Evolutionary conservation across 2,797 vertebrate species (phyloP), one percentile per base, ranked within the genome.

Genomic region (Chelidonichthys spinosus): DNA sequence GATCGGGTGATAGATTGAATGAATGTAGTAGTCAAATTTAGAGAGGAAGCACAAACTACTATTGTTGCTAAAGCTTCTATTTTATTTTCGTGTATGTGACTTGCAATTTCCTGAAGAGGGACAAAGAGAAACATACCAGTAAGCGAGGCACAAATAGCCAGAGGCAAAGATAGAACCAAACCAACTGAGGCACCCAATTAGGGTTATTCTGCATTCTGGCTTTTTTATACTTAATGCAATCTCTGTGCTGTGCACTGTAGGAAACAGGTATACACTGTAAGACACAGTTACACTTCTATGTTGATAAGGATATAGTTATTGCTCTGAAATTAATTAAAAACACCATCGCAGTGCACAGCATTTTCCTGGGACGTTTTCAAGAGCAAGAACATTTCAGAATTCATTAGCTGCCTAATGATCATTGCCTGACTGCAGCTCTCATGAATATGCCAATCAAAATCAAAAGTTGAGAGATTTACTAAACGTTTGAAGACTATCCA

Each of bases 351-450:
- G 11, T 18, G 49, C 54, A 5, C 3, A 11, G 15, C 5, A 37
- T 47, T 70, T 81, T 66, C 40, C 55, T 63, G 2, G 17, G 60
- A 72, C 62, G 32, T 36, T 77, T 70, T 71, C 39, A 76, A 71
- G 70, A 74, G 64, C 71, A 76, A 36, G 65, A 72, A 71, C 61
- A 63, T 80, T 85, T 87, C 62, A 82, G 63, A 69, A 79, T 81
- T 75, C 75, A 82, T 87, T 77, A 80, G 66, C 61, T 44, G 63
- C 76, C 66, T 85, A 78, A 87, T 79, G 75, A 79, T 85, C 67
- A 72, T 47, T 43, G 44, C 54, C 44, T 59, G 49, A 70, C 58
- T 53, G 66, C 40, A 59, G 11, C 55, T 76, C 77, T 39, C 62
- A 11, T 10, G 44, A 67, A 81, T 47, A 70, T 76, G 80, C 70